Evolutionary conservation across 2,888 invertebrate genomes (phyloP), one percentile per base, ranked within the genome.

Genomic region (Zygothrica quintamaculata): DNA sequence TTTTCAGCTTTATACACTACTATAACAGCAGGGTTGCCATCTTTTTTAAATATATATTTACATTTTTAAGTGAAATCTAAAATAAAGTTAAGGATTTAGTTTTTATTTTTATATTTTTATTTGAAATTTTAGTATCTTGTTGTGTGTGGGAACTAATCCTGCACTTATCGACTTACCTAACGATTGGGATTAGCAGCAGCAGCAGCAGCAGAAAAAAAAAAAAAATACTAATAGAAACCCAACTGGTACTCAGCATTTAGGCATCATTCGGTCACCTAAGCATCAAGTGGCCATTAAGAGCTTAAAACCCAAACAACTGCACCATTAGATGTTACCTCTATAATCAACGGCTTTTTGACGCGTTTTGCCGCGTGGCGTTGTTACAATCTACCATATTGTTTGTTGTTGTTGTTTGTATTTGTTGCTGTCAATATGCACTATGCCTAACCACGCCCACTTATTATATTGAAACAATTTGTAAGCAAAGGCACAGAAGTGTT

Each of bases 321-420:
- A 25, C 66, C 65, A 76, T 85, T 76, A 77, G 78, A 56, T 42
- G 59, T 50, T 37, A 59, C 53, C 62, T 66, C 65, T 67, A 68
- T 86, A 82, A 88, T 88, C 84, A 86, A 43, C 80, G 79, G 86
- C 80, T 79, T 87, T 84, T 81, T 82, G 86, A 86, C 73, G 77
- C 61, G 62, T 37, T 46, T n/a, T 1, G 76, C 34, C 77, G 82
- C 84, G 84, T 82, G 77, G 37, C 44, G 12, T 56, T 37, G 39
- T 31, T 25, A 34, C 25, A 60, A 42, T 34, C 52, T 56, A n/a
- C n/a, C n/a, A n/a, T n/a, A n/a, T n/a, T n/a, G 46, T 29, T 55
- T 50, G 42, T 37, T 62, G 37, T 67, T 43, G 36, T 42, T 62
- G 33, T n/a, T 43, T 70, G 80, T 46, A 74, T 34, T 61, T 46